Evolutionary conservation across 2,888 invertebrate genomes (phyloP).

Genomic region (Chalcosyrphus nemorum): DNA sequence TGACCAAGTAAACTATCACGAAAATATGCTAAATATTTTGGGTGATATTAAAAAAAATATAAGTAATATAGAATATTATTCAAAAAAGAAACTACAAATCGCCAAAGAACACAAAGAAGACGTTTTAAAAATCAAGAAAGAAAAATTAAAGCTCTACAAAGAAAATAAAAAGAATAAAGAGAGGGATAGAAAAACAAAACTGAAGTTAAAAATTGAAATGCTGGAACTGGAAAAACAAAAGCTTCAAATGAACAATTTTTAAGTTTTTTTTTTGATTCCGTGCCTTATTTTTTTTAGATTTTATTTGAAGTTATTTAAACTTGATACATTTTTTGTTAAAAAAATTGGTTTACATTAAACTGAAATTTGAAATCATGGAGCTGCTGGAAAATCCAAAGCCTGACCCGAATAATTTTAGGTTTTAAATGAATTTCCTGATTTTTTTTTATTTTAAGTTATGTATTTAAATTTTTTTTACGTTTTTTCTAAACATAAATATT

Average conservation of each 20-base stretch:
- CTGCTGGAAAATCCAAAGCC: too few species aligned
- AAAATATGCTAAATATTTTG: constrained; percentile 15
- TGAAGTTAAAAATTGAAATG: constrained; percentile 13
- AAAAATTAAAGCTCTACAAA: constrained; percentile 5
- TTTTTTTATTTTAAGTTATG: too few species aligned
- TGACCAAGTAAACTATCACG: not conserved
- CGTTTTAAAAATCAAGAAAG: constrained; percentile 15
- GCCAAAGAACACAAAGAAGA: constrained; percentile 7
- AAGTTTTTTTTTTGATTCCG: too few species aligned
- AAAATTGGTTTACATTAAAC: constrained; percentile 29
- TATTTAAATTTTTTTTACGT: too few species aligned
- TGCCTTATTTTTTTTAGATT: too few species aligned
- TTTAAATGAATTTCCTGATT: too few species aligned
- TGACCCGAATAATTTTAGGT: too few species aligned
- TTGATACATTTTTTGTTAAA: constrained; percentile 2
- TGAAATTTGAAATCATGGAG: too few species aligned
- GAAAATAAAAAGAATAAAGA: constrained; percentile 1
- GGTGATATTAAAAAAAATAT: constrained; percentile 17
- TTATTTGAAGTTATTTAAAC: constrained; percentile 21
- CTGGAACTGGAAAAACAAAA: constrained; percentile 2
- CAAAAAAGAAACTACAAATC: constrained; percentile 15
- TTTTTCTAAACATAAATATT: too few species aligned
- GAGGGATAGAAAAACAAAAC: not conserved
- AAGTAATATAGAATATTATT: constrained; percentile 9
- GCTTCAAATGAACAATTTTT: constrained; percentile 21